These are phyloP conservation scores for Melanotaenia parkinsoni DNA, from an alignment of 2,797 vertebrate genomes.

Conservation along the genomic window DNA sequence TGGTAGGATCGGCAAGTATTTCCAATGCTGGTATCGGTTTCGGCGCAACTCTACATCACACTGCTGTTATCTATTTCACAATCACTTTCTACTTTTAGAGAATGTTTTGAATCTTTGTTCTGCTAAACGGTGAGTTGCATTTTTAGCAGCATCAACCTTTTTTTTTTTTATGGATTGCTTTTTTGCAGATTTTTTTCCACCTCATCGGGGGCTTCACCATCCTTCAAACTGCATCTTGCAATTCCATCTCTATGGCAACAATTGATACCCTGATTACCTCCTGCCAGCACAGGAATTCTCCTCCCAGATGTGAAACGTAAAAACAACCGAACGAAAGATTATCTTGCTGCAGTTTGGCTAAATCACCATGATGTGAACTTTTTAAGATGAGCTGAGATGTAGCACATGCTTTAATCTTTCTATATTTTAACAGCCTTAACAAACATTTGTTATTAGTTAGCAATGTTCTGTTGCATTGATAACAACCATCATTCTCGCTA, in stretches of 20 bases:
- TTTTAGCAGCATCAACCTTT: not conserved
- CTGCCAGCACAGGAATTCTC: not conserved
- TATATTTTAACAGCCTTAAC: no score
- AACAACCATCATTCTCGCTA: no score
- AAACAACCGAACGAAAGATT: not conserved
- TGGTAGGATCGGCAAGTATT: no score
- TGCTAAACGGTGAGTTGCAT: not conserved
- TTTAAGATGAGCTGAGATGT: no score
- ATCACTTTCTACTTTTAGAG: no score
- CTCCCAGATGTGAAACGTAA: not conserved
- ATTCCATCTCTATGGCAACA: not conserved
- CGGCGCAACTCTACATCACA: no score
- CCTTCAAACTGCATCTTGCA: not conserved
- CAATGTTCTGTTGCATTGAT: no score
- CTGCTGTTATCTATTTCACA: no score
- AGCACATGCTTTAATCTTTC: no score
- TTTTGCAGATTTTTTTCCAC: no score
- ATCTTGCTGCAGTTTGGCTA: not conserved
- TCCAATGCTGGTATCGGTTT: no score
- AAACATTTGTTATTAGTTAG: no score
- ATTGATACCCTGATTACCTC: not conserved
- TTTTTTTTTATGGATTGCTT: not conserved
- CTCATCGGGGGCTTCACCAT: not conserved
- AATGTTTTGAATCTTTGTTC: not conserved
- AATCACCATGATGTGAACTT: not conserved